A percentile compares a stretch with the other conserved stretches of the same genome.
Evolutionary conservation across 2,113 vertebrate species (phyloP).

Genomic region (Climacteris rufus): DNA sequence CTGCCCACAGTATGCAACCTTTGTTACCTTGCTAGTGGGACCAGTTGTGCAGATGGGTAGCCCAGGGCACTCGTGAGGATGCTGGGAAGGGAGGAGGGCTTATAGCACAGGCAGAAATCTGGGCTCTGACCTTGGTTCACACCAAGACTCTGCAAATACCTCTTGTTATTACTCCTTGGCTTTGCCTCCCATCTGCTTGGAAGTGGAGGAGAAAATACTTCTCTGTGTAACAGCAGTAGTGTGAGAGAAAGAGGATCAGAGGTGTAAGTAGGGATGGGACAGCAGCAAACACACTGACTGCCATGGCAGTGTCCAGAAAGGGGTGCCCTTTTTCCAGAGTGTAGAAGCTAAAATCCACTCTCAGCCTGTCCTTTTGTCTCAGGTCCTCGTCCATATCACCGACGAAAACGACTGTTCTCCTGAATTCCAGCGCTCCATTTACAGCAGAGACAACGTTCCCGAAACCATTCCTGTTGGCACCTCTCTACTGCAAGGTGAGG

Average conservation of each 20-base stretch:
- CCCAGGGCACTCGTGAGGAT: accelerated
- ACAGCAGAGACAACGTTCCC: conserved; percentile 82
- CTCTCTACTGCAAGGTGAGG: conserved; percentile 84
- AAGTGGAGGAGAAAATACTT: neutral
- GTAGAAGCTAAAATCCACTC: neutral
- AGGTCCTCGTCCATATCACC: conserved; percentile 82
- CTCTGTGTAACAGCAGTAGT: neutral
- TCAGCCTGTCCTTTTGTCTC: neutral
- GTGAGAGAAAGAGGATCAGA: neutral
- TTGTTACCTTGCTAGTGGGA: accelerated
- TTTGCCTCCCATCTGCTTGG: neutral
- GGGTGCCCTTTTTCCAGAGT: neutral
- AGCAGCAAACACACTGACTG: neutral
- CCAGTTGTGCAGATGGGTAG: neutral
- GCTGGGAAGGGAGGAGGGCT: neutral
- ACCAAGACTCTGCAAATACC: neutral
- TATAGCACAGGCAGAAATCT: neutral
- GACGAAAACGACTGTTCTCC: conserved; percentile 90
- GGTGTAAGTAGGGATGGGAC: neutral
- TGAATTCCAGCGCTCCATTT: conserved; percentile 86
- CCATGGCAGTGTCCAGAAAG: neutral
- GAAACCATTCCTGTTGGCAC: conserved; percentile 80
- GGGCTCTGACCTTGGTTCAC: neutral
- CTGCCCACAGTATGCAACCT: neutral
- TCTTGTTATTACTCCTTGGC: neutral